phyloP scores from a whole-genome alignment of 2,797 vertebrate genomes.

The Cercopithecus neglectus region DNA sequence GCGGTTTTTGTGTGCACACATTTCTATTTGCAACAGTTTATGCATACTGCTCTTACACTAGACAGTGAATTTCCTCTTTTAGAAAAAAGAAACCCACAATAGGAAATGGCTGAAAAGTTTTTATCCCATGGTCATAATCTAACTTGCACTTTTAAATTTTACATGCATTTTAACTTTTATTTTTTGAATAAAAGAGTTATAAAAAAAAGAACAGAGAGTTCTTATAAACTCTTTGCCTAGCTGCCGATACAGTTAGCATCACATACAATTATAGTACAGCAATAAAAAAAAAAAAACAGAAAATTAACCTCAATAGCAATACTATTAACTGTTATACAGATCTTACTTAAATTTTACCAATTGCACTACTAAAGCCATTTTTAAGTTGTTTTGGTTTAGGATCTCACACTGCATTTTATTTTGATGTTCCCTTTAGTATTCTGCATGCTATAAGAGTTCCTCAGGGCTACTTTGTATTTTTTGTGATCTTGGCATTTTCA shows the following conservation, averaged over 20 bases:
- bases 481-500: neutral
- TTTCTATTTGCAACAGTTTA: neutral
- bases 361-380: neutral
- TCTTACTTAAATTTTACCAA: neutral
- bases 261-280: neutral
- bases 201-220: neutral
- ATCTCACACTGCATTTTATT: neutral
- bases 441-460: neutral
- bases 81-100: accelerated
- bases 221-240: neutral
- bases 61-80: neutral
- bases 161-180: neutral
- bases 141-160: neutral
- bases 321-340: neutral
- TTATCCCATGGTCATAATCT: neutral
- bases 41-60: neutral
- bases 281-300: neutral
- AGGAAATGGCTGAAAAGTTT: neutral
- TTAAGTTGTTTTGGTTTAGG: neutral
- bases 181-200: neutral
- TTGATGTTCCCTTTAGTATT: neutral
- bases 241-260: neutral
- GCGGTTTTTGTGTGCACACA: neutral
- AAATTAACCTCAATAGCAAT: neutral
- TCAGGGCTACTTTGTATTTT: neutral